Base-by-base conservation (phyloP, 2,888 invertebrate species). In the Caenorhabditis parvicauda region DNA sequence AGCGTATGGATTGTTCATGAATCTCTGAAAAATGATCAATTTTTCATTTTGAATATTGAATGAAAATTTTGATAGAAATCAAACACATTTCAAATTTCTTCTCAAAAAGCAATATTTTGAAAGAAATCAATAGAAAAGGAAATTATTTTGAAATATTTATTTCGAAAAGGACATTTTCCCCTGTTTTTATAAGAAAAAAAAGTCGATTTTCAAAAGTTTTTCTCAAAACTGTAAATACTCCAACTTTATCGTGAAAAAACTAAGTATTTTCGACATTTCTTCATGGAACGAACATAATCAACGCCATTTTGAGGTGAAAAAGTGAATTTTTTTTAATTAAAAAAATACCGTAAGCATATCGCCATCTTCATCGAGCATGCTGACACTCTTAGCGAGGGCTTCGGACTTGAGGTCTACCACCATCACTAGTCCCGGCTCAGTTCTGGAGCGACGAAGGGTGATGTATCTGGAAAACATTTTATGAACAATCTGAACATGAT, bases 301-400 rank as follows among this genome's bases (percentile, higher is more conserved):
- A 32, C n/a, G n/a, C n/a, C n/a, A n/a, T n/a, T n/a, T 41, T 39
- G 12, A 32, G 9, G 17, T 29, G 17, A 17, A 24, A 32, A 32
- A 21, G 2, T 19, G 17, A 71, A 75, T 14, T 24, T 3, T 38
- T 1, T 32, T 37, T 25, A 12, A 19, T 6, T 24, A 17, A 14
- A 9, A 6, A 47, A 7, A 76, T 76, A 85, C 84, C 57, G 83
- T 79, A 21, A 85, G 80, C 35, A 84, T 80, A 65, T 80, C 79
- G 24, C 73, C 71, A 51, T 85, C 82, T 22, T 81, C 66, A 43
- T 89, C 89, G 59, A 94, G 86, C 79, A 91, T 88, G 63, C 90
- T 90, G 80, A 94, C 92, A 0, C 92, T 92, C 80, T 87, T 88
- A 70, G 89, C 88, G 63, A 92, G 82, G 25, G 89, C 89, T 70